Conservation (phyloP, 2,113 vertebrate genomes). For the Xiphorhynchus elegans region DNA sequence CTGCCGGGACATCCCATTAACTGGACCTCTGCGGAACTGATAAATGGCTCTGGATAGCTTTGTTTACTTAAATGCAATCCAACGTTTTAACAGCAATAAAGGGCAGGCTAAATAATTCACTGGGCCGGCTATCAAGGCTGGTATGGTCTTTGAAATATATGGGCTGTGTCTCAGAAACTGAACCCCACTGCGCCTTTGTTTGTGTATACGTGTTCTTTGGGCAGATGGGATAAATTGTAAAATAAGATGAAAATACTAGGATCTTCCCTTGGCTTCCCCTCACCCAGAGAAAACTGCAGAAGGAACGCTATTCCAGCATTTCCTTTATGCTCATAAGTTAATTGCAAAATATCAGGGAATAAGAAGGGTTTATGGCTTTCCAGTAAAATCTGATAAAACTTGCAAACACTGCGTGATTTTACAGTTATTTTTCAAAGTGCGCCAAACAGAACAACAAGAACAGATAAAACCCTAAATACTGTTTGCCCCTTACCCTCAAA, state of each 20-base stretch:
- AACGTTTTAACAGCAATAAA: neutral
- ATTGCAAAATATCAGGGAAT: constrained; percentile 42
- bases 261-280: constrained; percentile 25
- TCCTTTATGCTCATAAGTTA: constrained; percentile 50
- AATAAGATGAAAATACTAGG: constrained; percentile 48
- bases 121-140: neutral
- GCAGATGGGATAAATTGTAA: constrained; percentile 10
- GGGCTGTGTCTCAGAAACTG: neutral
- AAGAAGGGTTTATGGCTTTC: constrained; percentile 65
- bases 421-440: constrained; percentile 43
- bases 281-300: neutral
- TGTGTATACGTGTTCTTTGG: neutral
- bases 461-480: accelerated
- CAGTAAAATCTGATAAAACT: constrained; percentile 62
- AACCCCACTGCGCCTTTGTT: neutral
- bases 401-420: constrained; percentile 59
- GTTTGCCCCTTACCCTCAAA: neutral
- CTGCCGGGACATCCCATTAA: neutral
- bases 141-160: neutral
- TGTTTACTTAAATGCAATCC: neutral
- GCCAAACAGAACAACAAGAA: neutral
- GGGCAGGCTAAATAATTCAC: neutral
- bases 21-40: neutral
- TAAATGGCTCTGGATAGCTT: neutral
- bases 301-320: constrained; percentile 41